Conservation (phyloP, 2,797 vertebrate genomes). For the Micropoecilia bifurca region DNA sequence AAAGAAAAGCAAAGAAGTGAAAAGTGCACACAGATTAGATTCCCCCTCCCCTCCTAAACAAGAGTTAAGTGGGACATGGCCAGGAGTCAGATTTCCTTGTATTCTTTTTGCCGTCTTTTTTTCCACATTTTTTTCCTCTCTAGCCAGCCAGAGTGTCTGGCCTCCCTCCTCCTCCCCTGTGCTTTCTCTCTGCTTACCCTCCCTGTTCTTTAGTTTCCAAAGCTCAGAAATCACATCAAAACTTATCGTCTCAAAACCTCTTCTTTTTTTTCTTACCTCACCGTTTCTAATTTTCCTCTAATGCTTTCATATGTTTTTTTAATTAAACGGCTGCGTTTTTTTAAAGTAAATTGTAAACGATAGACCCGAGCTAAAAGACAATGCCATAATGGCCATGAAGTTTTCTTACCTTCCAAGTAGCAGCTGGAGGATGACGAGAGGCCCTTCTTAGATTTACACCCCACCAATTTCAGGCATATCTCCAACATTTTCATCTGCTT, state of each 20-base stretch:
- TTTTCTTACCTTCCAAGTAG: constrained; percentile 94
- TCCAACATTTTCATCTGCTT: constrained; percentile 99
- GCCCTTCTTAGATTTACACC: constrained; percentile 98
- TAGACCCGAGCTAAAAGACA: neutral
- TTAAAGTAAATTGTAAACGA: constrained; percentile 22
- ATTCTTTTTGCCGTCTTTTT: constrained; percentile 77
- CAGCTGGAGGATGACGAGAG: constrained; percentile 98
- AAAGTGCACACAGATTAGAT: constrained; percentile 53
- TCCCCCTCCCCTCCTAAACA: constrained; percentile 73
- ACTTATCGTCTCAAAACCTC: constrained; percentile 41
- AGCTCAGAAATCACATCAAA: constrained; percentile 67
- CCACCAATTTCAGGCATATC: constrained; percentile 99
- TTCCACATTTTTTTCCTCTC: constrained; percentile 77
- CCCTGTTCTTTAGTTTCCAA: constrained; percentile 81
- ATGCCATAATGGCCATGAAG: constrained; percentile 11
- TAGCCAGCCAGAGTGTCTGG: constrained; percentile 84
- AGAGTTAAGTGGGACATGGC: constrained; percentile 74
- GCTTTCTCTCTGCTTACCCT: constrained; percentile 66
- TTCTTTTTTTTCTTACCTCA: constrained; percentile 6
- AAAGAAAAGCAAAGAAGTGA: constrained; percentile 28
- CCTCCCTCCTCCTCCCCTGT: constrained; percentile 74
- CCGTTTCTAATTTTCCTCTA: neutral
- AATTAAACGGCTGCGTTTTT: neutral
- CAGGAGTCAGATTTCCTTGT: constrained; percentile 84
- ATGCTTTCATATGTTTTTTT: neutral